Evolutionary conservation across 2,797 vertebrate genomes (phyloP).

Genomic region (Pelobates cultripes): DNA sequence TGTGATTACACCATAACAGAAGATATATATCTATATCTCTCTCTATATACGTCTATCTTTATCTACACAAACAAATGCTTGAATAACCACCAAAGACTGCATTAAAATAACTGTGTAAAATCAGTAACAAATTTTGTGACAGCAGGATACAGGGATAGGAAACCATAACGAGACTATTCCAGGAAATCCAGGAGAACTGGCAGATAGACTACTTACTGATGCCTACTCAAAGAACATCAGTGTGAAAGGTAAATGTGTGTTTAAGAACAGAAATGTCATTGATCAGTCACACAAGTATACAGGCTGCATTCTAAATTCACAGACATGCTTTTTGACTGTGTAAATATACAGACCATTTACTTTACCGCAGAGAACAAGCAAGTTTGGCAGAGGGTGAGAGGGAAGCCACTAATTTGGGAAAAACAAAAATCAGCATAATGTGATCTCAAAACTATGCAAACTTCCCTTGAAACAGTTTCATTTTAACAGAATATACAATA

Average conservation of each 20-base stretch:
- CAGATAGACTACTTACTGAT: background rate
- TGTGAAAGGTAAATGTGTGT: background rate
- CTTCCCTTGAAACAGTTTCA: too few species aligned
- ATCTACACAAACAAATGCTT: too few species aligned
- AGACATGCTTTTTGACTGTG: conserved; percentile 59
- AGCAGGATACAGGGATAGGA: too few species aligned
- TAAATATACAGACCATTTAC: conserved; percentile 58
- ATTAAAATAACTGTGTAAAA: too few species aligned
- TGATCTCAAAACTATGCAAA: too few species aligned
- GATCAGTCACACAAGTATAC: background rate
- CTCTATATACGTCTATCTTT: too few species aligned
- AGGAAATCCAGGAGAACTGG: background rate
- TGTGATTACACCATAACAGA: too few species aligned
- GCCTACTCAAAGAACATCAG: background rate
- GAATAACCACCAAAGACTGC: too few species aligned
- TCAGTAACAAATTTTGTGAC: too few species aligned
- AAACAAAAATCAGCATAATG: background rate
- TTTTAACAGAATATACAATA: too few species aligned
- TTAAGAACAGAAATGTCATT: background rate
- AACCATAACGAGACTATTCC: background rate
- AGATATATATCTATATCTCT: too few species aligned
- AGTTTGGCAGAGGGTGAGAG: conserved; percentile 50
- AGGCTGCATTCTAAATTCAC: conserved; percentile 55
- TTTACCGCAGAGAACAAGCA: conserved; percentile 25
- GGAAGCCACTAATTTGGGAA: conserved; percentile 28